Base-by-base conservation (phyloP, 2,113 vertebrate genomes). In the Carassius gibelio region DNA sequence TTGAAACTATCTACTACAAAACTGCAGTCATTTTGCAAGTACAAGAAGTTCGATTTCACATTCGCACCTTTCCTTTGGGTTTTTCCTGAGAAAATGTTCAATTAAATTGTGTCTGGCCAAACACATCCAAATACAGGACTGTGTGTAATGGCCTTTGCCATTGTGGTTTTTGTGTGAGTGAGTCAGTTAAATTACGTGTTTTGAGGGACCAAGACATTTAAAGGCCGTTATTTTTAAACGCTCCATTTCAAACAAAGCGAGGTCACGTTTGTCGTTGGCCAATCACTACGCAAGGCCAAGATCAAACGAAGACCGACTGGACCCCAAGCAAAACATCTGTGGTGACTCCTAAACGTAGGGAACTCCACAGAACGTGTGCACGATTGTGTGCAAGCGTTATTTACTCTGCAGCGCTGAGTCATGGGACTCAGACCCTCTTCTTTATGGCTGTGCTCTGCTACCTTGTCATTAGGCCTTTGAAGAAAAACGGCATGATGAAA, bases 401-500 rank as follows among this genome's bases (percentile, higher is more conserved):
- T 95, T 94, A 94, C 88, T 81, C 85, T 91, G 90, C 89, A 45
- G 90, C 84, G 89, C 88, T 94, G 93, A 95, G 91, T 94, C 94
- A 94, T 89, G 64, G 87, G 26, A 92, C 91, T 90, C 87, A 86
- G 88, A 85, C 89, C 89, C 68, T 86, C 71, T 88, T 87, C 93
- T 95, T 95, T 94, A 95, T 90, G 92, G 93, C 91, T 88, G 91
- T 88, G n/a, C 90, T 91, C 91, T 89, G 91, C 92, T 94, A 94
- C 94, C 94, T 95, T 95, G 94, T 95, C 93, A 95, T 95, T 95
- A 95, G 90, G 87, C 89, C 92, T 95, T 93, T 95, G 92, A 94
- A 95, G 93, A 91, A 90, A 91, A 89, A 91, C 82, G 87, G 83
- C 89, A 90, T 91, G 95, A 94, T 95, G 93, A 94, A 94, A 95